phyloP scores from a whole-genome alignment of 2,113 vertebrate genomes.

The Erpornis zantholeuca region DNA sequence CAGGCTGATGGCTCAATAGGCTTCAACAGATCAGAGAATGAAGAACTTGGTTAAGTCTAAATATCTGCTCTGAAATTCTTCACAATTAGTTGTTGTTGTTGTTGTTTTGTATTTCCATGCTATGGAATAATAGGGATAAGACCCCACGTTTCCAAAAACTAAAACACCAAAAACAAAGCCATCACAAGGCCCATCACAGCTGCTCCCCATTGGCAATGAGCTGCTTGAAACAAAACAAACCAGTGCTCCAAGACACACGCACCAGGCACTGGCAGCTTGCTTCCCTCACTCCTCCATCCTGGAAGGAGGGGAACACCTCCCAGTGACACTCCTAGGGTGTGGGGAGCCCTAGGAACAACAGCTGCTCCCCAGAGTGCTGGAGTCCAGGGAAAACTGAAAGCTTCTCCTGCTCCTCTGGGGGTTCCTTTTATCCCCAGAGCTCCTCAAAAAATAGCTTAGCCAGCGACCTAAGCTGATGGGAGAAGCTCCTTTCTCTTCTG shows the following conservation, averaged over 20 bases:
- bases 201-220: conserved; percentile 31
- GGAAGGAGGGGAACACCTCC: conserved; percentile 5
- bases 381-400: too few species aligned
- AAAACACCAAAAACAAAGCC: background rate
- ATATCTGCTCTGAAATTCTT: background rate
- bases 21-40: background rate
- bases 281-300: conserved; percentile 6
- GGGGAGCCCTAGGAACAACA: conserved; percentile 17
- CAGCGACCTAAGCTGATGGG: too few species aligned
- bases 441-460: too few species aligned
- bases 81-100: background rate
- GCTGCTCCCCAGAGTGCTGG: too few species aligned
- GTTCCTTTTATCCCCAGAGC: too few species aligned
- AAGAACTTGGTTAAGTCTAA: background rate
- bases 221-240: conserved; percentile 34
- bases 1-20: background rate
- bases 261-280: conserved; percentile 25
- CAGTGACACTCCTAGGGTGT: background rate
- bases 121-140: background rate
- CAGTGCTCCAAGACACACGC: background rate
- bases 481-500: too few species aligned
- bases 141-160: background rate
- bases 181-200: conserved; percentile 29
- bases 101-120: background rate
- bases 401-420: too few species aligned